phyloP scores from a whole-genome alignment of 1,140 invertebrate species.

The Alviniconcha marisindica region DNA sequence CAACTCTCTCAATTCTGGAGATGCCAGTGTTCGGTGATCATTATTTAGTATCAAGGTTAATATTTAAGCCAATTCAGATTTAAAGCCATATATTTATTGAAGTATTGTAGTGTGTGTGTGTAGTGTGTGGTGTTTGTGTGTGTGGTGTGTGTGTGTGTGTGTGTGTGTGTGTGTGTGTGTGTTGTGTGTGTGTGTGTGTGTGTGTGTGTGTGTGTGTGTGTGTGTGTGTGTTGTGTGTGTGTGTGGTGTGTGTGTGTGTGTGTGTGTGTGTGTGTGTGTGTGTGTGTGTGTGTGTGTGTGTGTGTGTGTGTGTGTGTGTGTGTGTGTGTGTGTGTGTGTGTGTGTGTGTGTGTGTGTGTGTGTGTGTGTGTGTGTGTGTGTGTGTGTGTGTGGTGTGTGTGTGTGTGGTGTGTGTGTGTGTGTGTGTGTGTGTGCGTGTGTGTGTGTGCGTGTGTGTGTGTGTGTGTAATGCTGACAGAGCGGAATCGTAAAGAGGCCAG shows the following conservation, averaged over 20 bases:
- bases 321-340: constrained; percentile 8
- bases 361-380: constrained; percentile 26
- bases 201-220: constrained; percentile 10
- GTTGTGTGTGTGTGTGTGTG: neutral
- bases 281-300: neutral
- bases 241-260: neutral
- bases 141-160: neutral
- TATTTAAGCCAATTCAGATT: too few relatives aligned
- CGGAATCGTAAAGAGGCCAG: neutral
- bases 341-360: constrained; percentile 14
- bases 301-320: neutral
- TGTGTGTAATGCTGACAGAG: neutral
- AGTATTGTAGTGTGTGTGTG: neutral
- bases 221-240: neutral
- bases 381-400: neutral
- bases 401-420: constrained; percentile 4
- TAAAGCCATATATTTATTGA: neutral
- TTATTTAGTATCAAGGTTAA: too few relatives aligned
- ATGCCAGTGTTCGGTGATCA: too few relatives aligned
- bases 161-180: neutral
- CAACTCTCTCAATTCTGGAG: too few relatives aligned
- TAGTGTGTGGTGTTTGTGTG: neutral
- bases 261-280: neutral
- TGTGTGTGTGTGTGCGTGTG: neutral
- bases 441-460: neutral